Base-by-base conservation (phyloP, 2,797 vertebrate genomes). In the Orientallactaga sibirica region DNA sequence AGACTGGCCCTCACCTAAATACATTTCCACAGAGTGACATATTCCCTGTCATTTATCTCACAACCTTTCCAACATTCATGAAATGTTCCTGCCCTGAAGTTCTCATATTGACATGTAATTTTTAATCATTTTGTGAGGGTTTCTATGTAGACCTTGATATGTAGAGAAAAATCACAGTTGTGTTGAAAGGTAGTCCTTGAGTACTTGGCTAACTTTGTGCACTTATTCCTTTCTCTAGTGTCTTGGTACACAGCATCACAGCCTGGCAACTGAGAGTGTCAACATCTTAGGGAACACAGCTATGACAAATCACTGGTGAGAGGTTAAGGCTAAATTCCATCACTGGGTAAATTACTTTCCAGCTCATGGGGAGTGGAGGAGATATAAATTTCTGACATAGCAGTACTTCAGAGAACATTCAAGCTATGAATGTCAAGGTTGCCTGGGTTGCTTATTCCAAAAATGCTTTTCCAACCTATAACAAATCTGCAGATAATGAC, bases 401-500 rank as follows among this genome's bases (percentile, higher is more conserved):
- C 14, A 94, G 66, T 74, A 70, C 43, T 94, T 91, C 70, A 91
- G 67, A 62, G 9, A 73, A 68, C 4, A 80, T 33, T 58, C 52
- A 81, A 33, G 14, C 77, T 55, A 24, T n/a, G 27, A 81, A 75
- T 24, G 4, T 18, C n/a, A 81, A 48, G 2, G n/a, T 75, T 93
- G 52, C 48, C 58, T 91, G 61, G 25, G 67, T 48, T 48, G 48
- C 48, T 48, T 48, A 48, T 48, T 48, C 10, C 48, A 33, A 48
- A 82, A 82, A 66, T 90, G 37, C 64, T 88, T 87, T 80, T 84
- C 80, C 29, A 83, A 88, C 7, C 86, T 74, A 76, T 76, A 19
- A 48, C 37, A 58, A 58, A 58, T 58, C 55, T 58, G 55, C 55
- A 58, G 55, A 16, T 64, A 73, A 62, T 52, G 81, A 81, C 64